Percentiles rank a stretch among this genome's conserved stretches.
These are phyloP conservation scores for Atlantisia rogersi DNA, from an alignment of 2,113 vertebrate genomes.

Conservation along the genomic window DNA sequence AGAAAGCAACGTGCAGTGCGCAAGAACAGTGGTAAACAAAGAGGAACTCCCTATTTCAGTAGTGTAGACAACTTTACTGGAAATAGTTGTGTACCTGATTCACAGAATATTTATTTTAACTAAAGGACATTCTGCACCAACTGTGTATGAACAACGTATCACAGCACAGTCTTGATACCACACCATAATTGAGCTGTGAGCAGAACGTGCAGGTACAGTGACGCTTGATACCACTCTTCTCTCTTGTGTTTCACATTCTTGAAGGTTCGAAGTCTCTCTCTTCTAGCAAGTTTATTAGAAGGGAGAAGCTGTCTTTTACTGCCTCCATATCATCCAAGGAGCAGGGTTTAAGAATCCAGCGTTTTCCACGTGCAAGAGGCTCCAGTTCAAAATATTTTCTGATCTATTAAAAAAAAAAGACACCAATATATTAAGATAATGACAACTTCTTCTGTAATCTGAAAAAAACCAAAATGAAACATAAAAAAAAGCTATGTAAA, in stretches of 20 bases:
- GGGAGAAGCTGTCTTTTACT: slow-evolving; percentile 91
- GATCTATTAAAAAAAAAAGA: slow-evolving; percentile 77
- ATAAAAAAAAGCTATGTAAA: neutral
- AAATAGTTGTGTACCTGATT: slow-evolving; percentile 58
- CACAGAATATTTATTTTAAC: slow-evolving; percentile 60
- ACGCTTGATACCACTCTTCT: neutral
- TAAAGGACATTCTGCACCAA: slow-evolving; percentile 47
- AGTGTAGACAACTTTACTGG: slow-evolving; percentile 72
- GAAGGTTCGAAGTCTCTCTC: slow-evolving; percentile 88
- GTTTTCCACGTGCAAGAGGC: slow-evolving; percentile 92
- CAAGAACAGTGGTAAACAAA: slow-evolving; percentile 72
- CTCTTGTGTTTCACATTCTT: slow-evolving; percentile 84
- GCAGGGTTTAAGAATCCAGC: slow-evolving; percentile 95
- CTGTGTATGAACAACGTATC: slow-evolving; percentile 28
- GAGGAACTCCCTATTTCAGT: slow-evolving; percentile 74
- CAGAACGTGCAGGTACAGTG: slow-evolving; percentile 57
- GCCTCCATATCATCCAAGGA: slow-evolving; percentile 88
- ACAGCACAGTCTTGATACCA: slow-evolving; percentile 46
- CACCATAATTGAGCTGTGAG: slow-evolving; percentile 52
- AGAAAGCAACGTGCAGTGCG: slow-evolving; percentile 54
- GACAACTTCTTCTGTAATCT: neutral
- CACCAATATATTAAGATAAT: neutral
- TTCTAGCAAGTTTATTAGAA: slow-evolving; percentile 92
- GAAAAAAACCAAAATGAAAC: neutral
- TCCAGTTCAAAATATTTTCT: slow-evolving; percentile 99